Conservation (phyloP, 2,797 vertebrate species). For the Halcyon badia region DNA sequence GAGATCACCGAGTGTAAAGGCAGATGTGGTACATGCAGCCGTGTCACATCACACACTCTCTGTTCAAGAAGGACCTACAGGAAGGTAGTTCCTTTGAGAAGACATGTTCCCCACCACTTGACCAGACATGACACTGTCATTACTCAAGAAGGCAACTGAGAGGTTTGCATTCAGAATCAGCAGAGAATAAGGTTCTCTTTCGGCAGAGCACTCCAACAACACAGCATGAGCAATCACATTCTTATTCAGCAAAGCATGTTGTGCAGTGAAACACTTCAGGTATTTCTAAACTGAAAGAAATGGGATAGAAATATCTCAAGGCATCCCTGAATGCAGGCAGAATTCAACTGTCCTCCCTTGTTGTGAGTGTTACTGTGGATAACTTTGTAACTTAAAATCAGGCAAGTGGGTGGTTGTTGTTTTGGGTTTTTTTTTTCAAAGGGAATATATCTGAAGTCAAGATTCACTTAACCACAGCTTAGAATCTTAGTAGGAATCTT, state of each 20-base stretch:
- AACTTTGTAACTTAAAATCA: neutral
- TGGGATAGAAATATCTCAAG: neutral
- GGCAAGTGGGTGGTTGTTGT: neutral
- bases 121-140: neutral
- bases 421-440: neutral
- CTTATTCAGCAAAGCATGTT: neutral
- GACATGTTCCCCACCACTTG: neutral
- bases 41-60: accelerated
- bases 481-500: neutral
- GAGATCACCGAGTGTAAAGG: neutral
- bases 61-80: neutral
- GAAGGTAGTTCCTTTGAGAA: neutral
- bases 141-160: neutral
- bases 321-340: neutral
- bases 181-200: neutral
- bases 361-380: neutral
- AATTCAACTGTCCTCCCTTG: neutral
- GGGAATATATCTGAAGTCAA: neutral
- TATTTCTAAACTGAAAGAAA: neutral
- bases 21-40: neutral
- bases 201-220: neutral
- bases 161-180: neutral
- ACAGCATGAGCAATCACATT: neutral
- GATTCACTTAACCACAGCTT: neutral
- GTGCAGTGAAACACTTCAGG: neutral